Conservation (phyloP, 1,140 invertebrate genomes). For the Scaptomyza pallida region DNA sequence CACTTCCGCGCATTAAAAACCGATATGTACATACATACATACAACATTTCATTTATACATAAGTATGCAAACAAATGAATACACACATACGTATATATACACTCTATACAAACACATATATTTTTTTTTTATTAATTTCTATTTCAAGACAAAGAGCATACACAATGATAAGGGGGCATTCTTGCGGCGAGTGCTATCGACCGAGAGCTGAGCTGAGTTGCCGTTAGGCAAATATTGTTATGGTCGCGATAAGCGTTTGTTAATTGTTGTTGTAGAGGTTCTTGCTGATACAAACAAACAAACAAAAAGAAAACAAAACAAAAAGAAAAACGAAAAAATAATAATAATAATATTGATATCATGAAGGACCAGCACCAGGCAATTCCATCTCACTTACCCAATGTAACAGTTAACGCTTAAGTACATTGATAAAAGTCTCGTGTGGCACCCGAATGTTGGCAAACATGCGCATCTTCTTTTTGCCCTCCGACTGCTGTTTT, state of each 20-base stretch:
- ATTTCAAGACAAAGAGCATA: slow-evolving; percentile 43
- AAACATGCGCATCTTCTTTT: slow-evolving; percentile 95
- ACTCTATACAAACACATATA: slow-evolving; percentile 1
- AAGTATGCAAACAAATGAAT: slow-evolving; percentile 31
- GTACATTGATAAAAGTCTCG: slow-evolving; percentile 96
- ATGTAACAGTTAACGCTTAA: slow-evolving; percentile 88
- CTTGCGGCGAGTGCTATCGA: slow-evolving; percentile 20
- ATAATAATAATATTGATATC: slow-evolving; percentile 31
- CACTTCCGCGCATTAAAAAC: slow-evolving; percentile 34
- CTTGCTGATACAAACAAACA: neutral
- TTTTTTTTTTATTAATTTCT: slow-evolving; percentile 24
- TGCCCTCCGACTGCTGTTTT: slow-evolving; percentile 95
- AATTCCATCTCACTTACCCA: slow-evolving; percentile 31
- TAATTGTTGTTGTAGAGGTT: slow-evolving; percentile 9
- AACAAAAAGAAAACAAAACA: neutral
- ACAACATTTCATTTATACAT: slow-evolving; percentile 3
- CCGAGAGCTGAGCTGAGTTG: neutral
- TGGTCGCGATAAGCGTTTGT: slow-evolving; percentile 27
- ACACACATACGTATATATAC: slow-evolving; percentile 5
- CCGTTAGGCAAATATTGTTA: slow-evolving; percentile 1
- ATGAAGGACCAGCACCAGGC: neutral
- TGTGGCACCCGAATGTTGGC: slow-evolving; percentile 95
- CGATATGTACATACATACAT: slow-evolving; percentile 15
- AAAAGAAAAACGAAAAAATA: neutral
- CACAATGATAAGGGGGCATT: slow-evolving; percentile 38